A percentile compares a stretch with the other conserved stretches of the same genome.
Conservation (phyloP, 2,888 invertebrate genomes). For the Loripinus fragilis region DNA sequence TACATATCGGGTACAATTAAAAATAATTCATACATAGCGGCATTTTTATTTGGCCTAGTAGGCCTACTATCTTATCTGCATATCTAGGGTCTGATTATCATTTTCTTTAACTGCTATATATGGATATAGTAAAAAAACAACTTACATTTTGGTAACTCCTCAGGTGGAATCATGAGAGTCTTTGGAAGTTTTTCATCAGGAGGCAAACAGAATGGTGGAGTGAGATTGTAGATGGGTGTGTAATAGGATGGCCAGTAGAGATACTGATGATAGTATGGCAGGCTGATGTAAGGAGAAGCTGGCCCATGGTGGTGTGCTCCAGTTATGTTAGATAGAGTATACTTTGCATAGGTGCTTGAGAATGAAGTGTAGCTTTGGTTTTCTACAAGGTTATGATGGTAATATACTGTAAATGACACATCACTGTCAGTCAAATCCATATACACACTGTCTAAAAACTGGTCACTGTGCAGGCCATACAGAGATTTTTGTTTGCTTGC, state of each 20-base stretch:
- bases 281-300: conserved; percentile 33
- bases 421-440: conserved; percentile 80
- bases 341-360: conserved; percentile 54
- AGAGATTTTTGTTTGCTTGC: conserved; percentile 59
- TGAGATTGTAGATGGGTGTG: conserved; percentile 62
- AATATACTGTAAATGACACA: conserved; percentile 77
- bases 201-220: conserved; percentile 68
- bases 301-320: conserved; percentile 42
- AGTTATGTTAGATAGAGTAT: conserved; percentile 37
- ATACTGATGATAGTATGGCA: conserved; percentile 61
- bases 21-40: too few species aligned
- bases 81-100: too few species aligned
- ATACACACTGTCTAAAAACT: conserved; percentile 73
- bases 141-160: conserved; percentile 80
- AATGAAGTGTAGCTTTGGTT: conserved; percentile 39
- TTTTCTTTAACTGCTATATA: too few species aligned
- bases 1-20: too few species aligned
- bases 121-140: conserved; percentile 29
- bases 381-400: conserved; percentile 74
- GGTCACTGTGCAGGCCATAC: conserved; percentile 44
- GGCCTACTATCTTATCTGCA: too few species aligned
- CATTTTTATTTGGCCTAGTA: too few species aligned
- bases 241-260: conserved; percentile 64
- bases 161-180: conserved; percentile 77
- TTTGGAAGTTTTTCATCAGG: conserved; percentile 70